Evolutionary conservation across 2,888 invertebrate species (phyloP).

Genomic region (Boloria euphrosyne): DNA sequence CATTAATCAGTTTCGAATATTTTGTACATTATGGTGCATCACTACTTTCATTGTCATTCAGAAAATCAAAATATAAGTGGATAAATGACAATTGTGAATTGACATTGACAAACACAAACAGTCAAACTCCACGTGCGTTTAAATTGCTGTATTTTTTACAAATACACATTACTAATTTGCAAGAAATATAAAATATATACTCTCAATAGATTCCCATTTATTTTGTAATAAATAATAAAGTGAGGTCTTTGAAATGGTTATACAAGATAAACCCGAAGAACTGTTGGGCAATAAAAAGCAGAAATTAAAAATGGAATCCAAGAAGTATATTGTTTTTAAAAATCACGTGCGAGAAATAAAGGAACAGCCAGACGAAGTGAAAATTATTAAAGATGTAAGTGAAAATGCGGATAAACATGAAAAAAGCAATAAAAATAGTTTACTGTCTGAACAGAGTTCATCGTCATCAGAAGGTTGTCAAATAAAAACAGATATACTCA

Average conservation of each 20-base stretch:
- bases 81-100: too few species aligned
- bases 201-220: background rate
- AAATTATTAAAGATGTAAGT: constrained; percentile 17
- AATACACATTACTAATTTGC: background rate
- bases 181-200: background rate
- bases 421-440: constrained; percentile 29
- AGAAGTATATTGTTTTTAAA: constrained; percentile 56
- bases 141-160: too few species aligned
- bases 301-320: constrained; percentile 42
- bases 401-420: constrained; percentile 31
- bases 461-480: constrained; percentile 21
- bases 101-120: background rate
- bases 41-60: too few species aligned
- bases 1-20: too few species aligned
- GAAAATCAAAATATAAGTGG: too few species aligned
- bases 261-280: constrained; percentile 11
- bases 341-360: constrained; percentile 56
- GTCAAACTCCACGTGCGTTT: background rate
- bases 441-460: constrained; percentile 16
- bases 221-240: background rate
- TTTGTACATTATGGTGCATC: too few species aligned
- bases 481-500: constrained; percentile 44
- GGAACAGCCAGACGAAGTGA: constrained; percentile 9
- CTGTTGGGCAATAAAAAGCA: constrained; percentile 33
- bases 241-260: constrained; percentile 47